Conservation (phyloP, 2,888 invertebrate genomes). For the Rhagium mordax region DNA sequence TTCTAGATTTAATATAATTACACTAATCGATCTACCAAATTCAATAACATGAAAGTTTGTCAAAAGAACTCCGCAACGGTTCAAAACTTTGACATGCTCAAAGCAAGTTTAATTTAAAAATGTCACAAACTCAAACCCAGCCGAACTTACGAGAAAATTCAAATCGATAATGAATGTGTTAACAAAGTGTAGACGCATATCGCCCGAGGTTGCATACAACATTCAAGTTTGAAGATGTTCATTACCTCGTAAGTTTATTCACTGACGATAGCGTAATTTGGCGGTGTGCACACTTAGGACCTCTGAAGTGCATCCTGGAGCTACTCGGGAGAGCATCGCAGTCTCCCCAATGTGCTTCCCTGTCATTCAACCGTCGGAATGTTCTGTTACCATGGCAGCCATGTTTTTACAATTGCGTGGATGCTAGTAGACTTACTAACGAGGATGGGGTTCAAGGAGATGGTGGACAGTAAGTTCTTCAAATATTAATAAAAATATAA, state of each 20-base stretch:
- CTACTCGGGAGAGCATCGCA: slow-evolving; percentile 28
- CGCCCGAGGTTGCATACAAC: slow-evolving; percentile 1
- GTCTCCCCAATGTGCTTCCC: slow-evolving; percentile 33
- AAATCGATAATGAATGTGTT: slow-evolving; percentile 28
- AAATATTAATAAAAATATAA: background rate
- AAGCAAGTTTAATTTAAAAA: slow-evolving; percentile 20
- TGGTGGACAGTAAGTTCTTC: background rate
- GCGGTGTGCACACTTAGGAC: slow-evolving; percentile 28
- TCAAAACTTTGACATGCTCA: slow-evolving; percentile 1
- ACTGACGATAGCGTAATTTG: slow-evolving; percentile 38
- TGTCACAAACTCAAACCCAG: slow-evolving; percentile 4
- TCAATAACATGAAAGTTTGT: background rate
- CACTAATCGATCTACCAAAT: background rate
- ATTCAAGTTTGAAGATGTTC: slow-evolving; percentile 35
- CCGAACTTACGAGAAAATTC: background rate
- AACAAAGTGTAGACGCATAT: slow-evolving; percentile 19
- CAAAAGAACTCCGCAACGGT: background rate
- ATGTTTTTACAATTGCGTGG: background rate
- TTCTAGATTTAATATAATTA: no score
- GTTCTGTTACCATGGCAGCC: slow-evolving; percentile 35
- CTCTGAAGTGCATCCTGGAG: slow-evolving; percentile 36
- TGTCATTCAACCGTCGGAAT: slow-evolving; percentile 37
- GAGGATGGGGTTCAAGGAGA: background rate
- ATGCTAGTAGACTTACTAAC: background rate
- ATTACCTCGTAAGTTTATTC: slow-evolving; percentile 39